Evolutionary conservation across 2,888 invertebrate species (phyloP).

Genomic region (Ephialtes manifestator): DNA sequence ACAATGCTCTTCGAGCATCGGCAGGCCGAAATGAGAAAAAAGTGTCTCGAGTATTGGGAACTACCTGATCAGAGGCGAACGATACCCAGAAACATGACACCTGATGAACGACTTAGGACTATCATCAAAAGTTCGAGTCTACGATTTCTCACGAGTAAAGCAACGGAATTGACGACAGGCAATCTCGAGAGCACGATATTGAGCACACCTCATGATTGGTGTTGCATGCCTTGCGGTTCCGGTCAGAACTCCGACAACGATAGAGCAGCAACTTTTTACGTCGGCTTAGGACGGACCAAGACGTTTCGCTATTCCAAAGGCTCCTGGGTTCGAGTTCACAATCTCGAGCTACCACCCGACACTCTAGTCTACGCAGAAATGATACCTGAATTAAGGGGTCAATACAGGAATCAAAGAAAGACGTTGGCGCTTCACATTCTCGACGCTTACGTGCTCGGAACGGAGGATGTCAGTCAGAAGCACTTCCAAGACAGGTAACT

Average conservation of each 20-base stretch:
- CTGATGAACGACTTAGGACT: constrained; percentile 85
- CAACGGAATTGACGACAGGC: constrained; percentile 69
- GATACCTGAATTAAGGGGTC: constrained; percentile 89
- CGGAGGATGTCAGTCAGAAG: constrained; percentile 88
- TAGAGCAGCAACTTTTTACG: constrained; percentile 78
- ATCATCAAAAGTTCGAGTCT: constrained; percentile 81
- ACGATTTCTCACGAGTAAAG: constrained; percentile 65
- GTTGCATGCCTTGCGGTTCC: constrained; percentile 76
- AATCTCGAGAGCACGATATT: constrained; percentile 72
- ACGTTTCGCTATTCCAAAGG: constrained; percentile 87
- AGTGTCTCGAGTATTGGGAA: constrained; percentile 92
- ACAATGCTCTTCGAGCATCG: constrained; percentile 89
- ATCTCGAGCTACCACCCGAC: constrained; percentile 90
- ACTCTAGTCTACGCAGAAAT: constrained; percentile 92
- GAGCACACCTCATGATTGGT: constrained; percentile 77
- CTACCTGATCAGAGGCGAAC: constrained; percentile 88
- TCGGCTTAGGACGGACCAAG: constrained; percentile 86
- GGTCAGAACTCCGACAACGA: constrained; percentile 40
- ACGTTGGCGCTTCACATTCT: constrained; percentile 91
- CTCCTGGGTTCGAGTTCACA: constrained; percentile 87
- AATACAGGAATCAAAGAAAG: constrained; percentile 88
- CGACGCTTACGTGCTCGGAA: constrained; percentile 92
- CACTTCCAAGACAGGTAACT: constrained; percentile 90
- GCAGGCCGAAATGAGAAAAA: constrained; percentile 91
- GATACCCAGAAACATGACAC: constrained; percentile 86